Evolutionary conservation across 2,888 invertebrate genomes (phyloP), one percentile per base, ranked within the genome.

Genomic region (Tortrix viridana): DNA sequence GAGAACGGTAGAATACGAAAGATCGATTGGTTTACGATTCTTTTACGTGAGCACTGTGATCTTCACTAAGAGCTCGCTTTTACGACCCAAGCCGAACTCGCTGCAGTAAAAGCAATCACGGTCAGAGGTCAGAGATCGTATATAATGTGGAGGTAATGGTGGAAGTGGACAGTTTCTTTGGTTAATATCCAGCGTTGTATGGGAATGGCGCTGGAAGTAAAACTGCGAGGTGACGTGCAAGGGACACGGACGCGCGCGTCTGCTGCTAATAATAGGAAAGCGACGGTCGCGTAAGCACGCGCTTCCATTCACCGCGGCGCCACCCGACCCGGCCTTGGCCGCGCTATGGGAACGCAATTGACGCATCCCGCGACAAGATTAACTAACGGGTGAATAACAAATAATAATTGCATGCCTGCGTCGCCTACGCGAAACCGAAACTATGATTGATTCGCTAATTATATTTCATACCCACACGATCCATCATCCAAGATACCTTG

Each of bases 281-380:
- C 77, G 76, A 76, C 77, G 75, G 69, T 44, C 56, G 68, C 65
- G 65, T 64, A 65, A 75, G 77, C 81, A 85, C 86, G 88, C 86
- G 82, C 81, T 76, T 84, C 81, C 88, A 88, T 88, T 88, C 88
- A 89, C 82, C 70, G 76, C 76, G 76, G 76, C 79, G 81, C 67
- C 58, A 60, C 58, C 46, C 56, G 57, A 46, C 23, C 54, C 79
- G 85, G 78, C 86, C 88, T 88, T 86, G 87, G 81, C 81, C 82
- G 78, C 76, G 54, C 74, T 77, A 81, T 84, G 79, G 80, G 80
- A 80, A 73, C 76, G 73, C 80, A 79, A 84, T 79, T 82, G 80
- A 82, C 81, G 79, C 83, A 81, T 84, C 77, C 80, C 74, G 72
- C 68, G 69, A 69, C 67, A 68, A 55, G 55, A 66, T 66, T 63